Evolutionary conservation across 2,797 vertebrate species (phyloP), one percentile per base, ranked within the genome.

Genomic region (Sebastes umbrosus): DNA sequence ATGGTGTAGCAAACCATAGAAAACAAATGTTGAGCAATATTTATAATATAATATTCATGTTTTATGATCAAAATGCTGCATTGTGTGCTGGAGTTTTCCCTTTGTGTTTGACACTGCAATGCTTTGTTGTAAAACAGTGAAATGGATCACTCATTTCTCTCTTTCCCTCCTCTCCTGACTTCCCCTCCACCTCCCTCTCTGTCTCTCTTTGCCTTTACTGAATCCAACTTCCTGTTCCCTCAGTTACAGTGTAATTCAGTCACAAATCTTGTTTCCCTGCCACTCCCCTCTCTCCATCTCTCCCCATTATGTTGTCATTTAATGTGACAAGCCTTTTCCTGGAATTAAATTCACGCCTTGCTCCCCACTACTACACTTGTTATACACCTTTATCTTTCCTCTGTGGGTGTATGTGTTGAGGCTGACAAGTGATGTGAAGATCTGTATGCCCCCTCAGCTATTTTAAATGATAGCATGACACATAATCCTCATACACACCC

Each of bases 381-480:
- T 88, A 75, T 79, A 86, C 80, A 85, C 69, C 71, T 27, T 91
- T 87, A 85, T 92, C 86, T 87, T 39, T 65, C 24, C 58, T 73
- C 8, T 59, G 43, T 69, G 76, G 18, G 68, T 70, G n/a, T 69
- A 43, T 52, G 62, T 55, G 71, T 7, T 8, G 57, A 66, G 75
- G 70, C 71, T 87, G 87, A 87, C 76, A 70, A 88, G 74, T 80
- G 83, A 85, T 88, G 80, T 46, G 24, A 29, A 77, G 85, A 90
- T 90, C 65, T 71, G n/a, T 67, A 64, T 82, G 74, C 71, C 74
- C 83, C 77, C 63, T 76, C 79, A 83, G 88, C 84, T 88, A 80
- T 86, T 86, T 84, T 72, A 85, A 84, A 87, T 84, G 80, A 88
- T 80, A 80, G 83, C 39, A 9, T 87, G 86, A 90, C 84, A 89